Evolutionary conservation across 2,113 vertebrate species (phyloP).

Genomic region (Lanius collurio): DNA sequence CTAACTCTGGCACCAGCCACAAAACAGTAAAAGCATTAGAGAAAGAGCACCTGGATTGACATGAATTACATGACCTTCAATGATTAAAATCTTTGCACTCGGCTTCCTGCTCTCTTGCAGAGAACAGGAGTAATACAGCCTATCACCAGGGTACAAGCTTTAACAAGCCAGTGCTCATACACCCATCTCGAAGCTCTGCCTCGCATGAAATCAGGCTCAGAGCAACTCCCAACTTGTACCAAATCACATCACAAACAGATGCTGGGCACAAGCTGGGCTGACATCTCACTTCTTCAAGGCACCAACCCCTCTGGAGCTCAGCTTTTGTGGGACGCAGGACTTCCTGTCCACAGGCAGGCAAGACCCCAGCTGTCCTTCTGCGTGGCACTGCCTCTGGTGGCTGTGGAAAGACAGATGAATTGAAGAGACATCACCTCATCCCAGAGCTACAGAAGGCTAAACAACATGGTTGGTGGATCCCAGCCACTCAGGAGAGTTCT

Average conservation of each 20-base stretch:
- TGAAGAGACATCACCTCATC: neutral
- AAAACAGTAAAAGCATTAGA: neutral
- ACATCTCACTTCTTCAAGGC: fast-evolving
- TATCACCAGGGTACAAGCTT: fast-evolving
- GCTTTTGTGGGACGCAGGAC: neutral
- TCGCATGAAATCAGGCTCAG: fast-evolving
- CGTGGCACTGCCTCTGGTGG: neutral
- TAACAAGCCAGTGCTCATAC: neutral
- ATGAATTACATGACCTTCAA: neutral
- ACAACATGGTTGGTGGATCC: neutral
- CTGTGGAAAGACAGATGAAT: neutral
- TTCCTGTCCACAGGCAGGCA: neutral
- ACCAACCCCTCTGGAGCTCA: neutral
- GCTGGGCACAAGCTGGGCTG: fast-evolving
- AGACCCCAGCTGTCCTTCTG: neutral
- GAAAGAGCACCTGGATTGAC: neutral
- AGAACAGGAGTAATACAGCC: neutral
- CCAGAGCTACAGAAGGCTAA: neutral
- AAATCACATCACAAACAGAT: neutral
- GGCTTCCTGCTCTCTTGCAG: neutral
- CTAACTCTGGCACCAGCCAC: neutral
- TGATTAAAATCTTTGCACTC: neutral
- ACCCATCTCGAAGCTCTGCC: neutral
- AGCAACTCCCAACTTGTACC: neutral
- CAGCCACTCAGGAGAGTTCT: neutral